Conservation (phyloP, 2,113 vertebrate genomes). For the Nothocercus julius region DNA sequence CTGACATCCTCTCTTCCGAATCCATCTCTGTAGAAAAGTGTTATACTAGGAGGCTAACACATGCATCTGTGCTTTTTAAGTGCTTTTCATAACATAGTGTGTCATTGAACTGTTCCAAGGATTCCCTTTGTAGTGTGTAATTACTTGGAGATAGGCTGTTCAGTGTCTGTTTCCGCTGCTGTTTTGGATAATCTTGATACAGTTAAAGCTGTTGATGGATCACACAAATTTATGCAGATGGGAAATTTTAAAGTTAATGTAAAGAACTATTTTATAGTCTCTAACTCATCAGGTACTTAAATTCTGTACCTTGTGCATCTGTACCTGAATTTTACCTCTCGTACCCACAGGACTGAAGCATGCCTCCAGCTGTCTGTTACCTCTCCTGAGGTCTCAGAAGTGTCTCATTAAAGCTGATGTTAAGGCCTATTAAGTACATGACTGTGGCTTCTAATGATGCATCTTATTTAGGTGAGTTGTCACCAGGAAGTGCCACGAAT, state of each 20-base stretch:
- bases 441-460: constrained; percentile 41
- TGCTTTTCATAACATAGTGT: not conserved
- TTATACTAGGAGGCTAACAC: not conserved
- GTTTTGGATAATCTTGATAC: constrained; percentile 1
- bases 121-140: constrained; percentile 36
- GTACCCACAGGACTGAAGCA: constrained; percentile 7
- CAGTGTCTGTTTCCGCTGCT: not conserved
- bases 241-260: constrained; percentile 2
- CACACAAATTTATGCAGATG: constrained; percentile 33
- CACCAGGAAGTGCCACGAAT: not conserved
- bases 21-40: not conserved
- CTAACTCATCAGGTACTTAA: constrained; percentile 7
- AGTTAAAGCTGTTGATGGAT: constrained; percentile 10
- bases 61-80: not conserved
- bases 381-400: constrained; percentile 36
- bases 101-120: constrained; percentile 35
- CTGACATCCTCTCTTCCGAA: not conserved
- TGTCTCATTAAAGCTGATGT: constrained; percentile 55
- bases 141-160: constrained; percentile 1
- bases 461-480: constrained; percentile 44
- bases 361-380: constrained; percentile 38
- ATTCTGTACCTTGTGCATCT: not conserved
- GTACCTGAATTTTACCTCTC: constrained; percentile 18
- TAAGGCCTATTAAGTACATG: constrained; percentile 36
- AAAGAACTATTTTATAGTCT: constrained; percentile 8